Conservation (phyloP, 2,113 vertebrate genomes). For the Caranx melampygus region DNA sequence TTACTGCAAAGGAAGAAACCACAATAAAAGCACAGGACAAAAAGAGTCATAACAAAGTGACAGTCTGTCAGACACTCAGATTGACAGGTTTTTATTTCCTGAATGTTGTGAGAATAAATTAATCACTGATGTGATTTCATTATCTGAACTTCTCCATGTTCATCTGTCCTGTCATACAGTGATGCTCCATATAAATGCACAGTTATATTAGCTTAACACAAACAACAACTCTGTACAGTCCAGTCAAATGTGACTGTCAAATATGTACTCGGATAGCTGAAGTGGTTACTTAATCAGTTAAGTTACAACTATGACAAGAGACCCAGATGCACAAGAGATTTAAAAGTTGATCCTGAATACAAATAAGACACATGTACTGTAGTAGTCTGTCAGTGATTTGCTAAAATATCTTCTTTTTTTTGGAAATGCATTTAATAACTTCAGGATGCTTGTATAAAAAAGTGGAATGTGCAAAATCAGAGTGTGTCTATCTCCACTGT, state of each 20-base stretch:
- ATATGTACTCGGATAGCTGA: conserved; percentile 7
- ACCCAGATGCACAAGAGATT: conserved; percentile 34
- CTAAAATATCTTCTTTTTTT: conserved; percentile 42
- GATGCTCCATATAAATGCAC: conserved; percentile 36
- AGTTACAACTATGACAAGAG: conserved; percentile 21
- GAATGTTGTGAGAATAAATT: conserved; percentile 26
- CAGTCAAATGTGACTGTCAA: conserved; percentile 16
- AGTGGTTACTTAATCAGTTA: conserved; percentile 8
- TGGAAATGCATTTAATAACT: conserved; percentile 29
- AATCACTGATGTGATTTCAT: conserved; percentile 16
- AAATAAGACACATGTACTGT: conserved; percentile 22
- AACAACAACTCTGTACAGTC: conserved; percentile 28
- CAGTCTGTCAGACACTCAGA: neutral
- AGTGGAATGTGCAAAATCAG: conserved; percentile 72
- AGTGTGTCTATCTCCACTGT: neutral
- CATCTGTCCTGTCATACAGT: conserved; percentile 8
- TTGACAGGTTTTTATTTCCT: conserved; percentile 58
- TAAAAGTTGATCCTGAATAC: conserved; percentile 24
- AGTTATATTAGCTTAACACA: conserved; percentile 5
- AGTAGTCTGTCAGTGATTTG: neutral
- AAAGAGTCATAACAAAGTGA: conserved; percentile 22
- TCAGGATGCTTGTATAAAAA: conserved; percentile 57
- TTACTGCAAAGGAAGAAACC: conserved; percentile 44
- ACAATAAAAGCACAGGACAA: conserved; percentile 14
- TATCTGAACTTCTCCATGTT: neutral